Evolutionary conservation across 2,888 invertebrate species (phyloP).

Genomic region (Yponomeuta malinellus): DNA sequence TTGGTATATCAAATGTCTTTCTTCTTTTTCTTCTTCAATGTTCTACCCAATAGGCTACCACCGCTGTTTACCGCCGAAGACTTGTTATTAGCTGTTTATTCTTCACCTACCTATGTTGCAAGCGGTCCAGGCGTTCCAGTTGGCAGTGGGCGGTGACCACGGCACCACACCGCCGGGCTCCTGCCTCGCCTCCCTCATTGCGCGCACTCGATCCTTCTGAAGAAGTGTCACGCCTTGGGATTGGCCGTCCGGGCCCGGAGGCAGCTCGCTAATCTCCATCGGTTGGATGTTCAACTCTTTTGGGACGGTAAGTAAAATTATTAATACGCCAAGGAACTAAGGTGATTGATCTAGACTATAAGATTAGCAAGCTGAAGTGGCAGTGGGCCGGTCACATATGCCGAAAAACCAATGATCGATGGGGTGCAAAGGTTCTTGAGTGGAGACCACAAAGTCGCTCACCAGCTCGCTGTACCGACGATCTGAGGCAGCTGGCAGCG

Average conservation of each 20-base stretch:
- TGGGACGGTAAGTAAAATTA: slow-evolving; percentile 6
- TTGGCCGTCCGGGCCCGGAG: slow-evolving; percentile 24
- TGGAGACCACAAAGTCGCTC: too few species aligned
- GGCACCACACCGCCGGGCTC: slow-evolving; percentile 88
- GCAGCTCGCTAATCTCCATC: slow-evolving; percentile 35
- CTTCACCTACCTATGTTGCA: slow-evolving; percentile 86
- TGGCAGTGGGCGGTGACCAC: slow-evolving; percentile 96
- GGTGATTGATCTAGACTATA: too few species aligned
- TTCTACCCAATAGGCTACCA: too few species aligned
- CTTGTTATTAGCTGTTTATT: not conserved
- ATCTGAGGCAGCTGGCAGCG: too few species aligned
- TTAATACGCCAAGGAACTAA: not conserved
- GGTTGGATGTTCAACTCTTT: slow-evolving; percentile 54
- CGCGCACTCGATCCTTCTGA: slow-evolving; percentile 59
- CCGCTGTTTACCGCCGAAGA: too few species aligned
- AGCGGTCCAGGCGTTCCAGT: slow-evolving; percentile 98
- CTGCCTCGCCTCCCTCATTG: slow-evolving; percentile 79
- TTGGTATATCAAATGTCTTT: too few species aligned
- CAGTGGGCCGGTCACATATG: too few species aligned
- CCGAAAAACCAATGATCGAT: too few species aligned
- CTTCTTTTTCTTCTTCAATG: too few species aligned
- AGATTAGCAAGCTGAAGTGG: too few species aligned
- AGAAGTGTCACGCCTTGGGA: slow-evolving; percentile 42
- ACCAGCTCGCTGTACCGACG: too few species aligned
- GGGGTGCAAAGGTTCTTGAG: too few species aligned